Base-by-base conservation (phyloP, 2,888 invertebrate species). In the Andrena camellia region DNA sequence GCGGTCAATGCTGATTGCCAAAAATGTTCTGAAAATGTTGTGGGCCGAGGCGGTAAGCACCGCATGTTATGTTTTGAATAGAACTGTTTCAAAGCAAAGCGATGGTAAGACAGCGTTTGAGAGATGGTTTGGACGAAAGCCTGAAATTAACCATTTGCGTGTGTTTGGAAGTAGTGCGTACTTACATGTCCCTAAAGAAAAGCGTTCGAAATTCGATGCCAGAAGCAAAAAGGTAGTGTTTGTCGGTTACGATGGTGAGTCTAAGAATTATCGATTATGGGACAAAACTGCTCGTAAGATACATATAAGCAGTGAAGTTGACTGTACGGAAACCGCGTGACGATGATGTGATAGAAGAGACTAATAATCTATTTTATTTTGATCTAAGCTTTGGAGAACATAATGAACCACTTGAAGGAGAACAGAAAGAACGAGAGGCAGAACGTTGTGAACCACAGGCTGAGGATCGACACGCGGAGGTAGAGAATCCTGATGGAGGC, bases 201-300 rank as follows among this genome's bases (percentile, higher is more conserved):
- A 20, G 0, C n/a, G 52, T 6, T 20, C 6, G 1, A 54, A 54
- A 54, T 20, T 54, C 20, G 23, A 54, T 20, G 20, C n/a, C 8
- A 54, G 7, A 7, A n/a, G 52, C 20, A 20, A 8, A 7, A 54
- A 54, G 20, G 20, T 54, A 20, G 8, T 54, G 6, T 23, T 54
- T 54, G 52, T 54, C 7, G 52, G n/a, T 20, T 54, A 54, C 20
- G 52, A 54, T 54, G 2, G 52, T 54, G 52, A 54, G 20, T 54
- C 52, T 20, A 54, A n/a, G n/a, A 54, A 54, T 54, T 54, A 54
- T 7, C n/a, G 20, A 54, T 20, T 54, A 54, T 54, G 52, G 52
- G 52, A 54, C 20, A 20, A 20, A 20, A 54, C n/a, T 5, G 0
- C 52, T 7, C 52, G n/a, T 20, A 7, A 54, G 20, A 23, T 54